These are phyloP conservation scores for Thereva nobilitata DNA, from an alignment of 2,888 invertebrate species.

Conservation along the genomic window DNA sequence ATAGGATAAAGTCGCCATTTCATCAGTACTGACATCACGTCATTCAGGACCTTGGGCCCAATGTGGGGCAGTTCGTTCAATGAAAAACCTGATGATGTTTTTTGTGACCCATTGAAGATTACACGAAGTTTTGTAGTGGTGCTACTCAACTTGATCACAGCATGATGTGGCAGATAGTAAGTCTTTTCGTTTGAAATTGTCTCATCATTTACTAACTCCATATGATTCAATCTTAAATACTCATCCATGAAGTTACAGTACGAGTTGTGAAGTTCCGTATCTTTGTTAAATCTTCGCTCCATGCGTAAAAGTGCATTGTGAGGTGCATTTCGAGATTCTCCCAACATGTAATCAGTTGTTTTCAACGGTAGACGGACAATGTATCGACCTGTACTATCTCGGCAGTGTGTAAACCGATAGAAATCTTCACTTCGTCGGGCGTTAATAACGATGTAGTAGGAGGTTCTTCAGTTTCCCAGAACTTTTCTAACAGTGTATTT, in stretches of 20 bases:
- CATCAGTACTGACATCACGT: too few species aligned
- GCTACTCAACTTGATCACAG: background rate
- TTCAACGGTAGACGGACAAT: too few species aligned
- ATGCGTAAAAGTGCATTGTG: background rate
- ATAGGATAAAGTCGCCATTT: too few species aligned
- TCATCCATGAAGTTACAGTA: background rate
- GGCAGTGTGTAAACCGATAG: too few species aligned
- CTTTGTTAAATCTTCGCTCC: background rate
- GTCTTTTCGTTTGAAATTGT: background rate
- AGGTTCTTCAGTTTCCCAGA: slow-evolving; percentile 3
- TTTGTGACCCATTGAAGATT: background rate
- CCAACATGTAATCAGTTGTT: background rate
- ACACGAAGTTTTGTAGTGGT: too few species aligned
- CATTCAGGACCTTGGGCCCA: too few species aligned
- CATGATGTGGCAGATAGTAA: slow-evolving; percentile 7
- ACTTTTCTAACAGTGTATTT: background rate
- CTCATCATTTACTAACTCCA: background rate
- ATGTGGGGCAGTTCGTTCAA: too few species aligned
- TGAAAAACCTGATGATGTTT: too few species aligned
- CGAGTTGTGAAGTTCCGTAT: background rate
- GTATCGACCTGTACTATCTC: too few species aligned
- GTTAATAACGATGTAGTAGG: background rate
- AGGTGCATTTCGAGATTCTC: background rate
- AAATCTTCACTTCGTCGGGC: background rate
- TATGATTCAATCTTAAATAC: background rate